Evolutionary conservation across 2,888 invertebrate species (phyloP).

Genomic region (Lasioglossum pauxillum): DNA sequence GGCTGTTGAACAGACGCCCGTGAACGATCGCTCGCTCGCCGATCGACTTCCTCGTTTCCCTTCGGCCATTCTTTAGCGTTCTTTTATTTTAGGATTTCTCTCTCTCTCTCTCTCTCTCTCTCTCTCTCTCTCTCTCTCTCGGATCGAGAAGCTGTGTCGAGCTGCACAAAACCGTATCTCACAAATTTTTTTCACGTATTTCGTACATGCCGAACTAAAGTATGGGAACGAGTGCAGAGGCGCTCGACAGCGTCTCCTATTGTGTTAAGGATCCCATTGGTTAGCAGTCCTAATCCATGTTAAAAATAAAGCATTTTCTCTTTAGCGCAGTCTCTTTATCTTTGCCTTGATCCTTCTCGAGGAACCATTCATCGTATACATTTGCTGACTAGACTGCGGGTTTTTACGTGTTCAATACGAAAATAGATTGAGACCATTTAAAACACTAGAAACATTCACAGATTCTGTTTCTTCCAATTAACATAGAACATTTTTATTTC

Average conservation of each 20-base stretch:
- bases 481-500: not conserved
- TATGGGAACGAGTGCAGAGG: not conserved
- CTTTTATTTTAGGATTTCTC: not conserved
- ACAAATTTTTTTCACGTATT: slow-evolving; percentile 48
- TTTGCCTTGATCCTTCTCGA: not conserved
- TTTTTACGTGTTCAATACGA: not conserved
- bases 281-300: not conserved
- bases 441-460: not conserved
- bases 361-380: slow-evolving; percentile 11
- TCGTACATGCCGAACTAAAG: slow-evolving; percentile 36
- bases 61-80: not conserved
- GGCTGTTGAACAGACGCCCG: not conserved
- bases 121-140: no score
- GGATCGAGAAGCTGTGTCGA: slow-evolving; percentile 19
- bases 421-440: not conserved
- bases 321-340: slow-evolving; percentile 3
- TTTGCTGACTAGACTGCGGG: not conserved
- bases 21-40: not conserved
- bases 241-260: not conserved
- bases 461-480: not conserved
- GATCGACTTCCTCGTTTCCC: not conserved
- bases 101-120: no score
- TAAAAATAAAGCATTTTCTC: not conserved
- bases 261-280: not conserved
- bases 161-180: slow-evolving; percentile 54